phyloP scores from a whole-genome alignment of 2,797 vertebrate species.

The Masticophis lateralis region DNA sequence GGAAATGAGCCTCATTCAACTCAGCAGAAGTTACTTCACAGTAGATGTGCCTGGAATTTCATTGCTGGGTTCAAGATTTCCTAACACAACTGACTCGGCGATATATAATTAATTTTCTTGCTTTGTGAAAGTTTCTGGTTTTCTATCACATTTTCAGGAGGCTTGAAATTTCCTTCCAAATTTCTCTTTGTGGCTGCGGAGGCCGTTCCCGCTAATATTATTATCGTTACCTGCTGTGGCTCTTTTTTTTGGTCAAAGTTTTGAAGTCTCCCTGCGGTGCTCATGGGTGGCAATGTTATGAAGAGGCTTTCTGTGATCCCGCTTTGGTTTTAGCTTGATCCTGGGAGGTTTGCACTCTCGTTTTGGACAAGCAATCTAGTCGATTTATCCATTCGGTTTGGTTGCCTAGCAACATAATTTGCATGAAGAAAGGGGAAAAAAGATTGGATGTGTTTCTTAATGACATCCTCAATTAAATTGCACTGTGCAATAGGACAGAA shows the following conservation, averaged over 20 bases:
- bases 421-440: background rate
- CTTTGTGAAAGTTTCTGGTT: background rate
- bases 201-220: background rate
- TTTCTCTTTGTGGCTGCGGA: background rate
- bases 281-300: background rate
- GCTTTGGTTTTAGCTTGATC: too few species aligned
- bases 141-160: background rate
- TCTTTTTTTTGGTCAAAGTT: background rate
- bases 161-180: background rate
- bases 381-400: background rate
- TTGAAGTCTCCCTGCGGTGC: background rate
- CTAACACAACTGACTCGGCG: background rate
- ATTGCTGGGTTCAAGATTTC: background rate
- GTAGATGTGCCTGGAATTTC: background rate
- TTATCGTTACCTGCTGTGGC: background rate
- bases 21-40: background rate
- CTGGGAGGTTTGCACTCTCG: background rate
- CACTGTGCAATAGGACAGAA: background rate
- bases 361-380: background rate
- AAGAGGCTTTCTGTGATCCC: background rate
- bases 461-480: background rate
- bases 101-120: background rate
- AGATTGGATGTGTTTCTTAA: background rate
- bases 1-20: background rate
- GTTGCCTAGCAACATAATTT: background rate